Base-by-base conservation (phyloP, 2,113 vertebrate genomes). In the Machaerirhynchus nigripectus region DNA sequence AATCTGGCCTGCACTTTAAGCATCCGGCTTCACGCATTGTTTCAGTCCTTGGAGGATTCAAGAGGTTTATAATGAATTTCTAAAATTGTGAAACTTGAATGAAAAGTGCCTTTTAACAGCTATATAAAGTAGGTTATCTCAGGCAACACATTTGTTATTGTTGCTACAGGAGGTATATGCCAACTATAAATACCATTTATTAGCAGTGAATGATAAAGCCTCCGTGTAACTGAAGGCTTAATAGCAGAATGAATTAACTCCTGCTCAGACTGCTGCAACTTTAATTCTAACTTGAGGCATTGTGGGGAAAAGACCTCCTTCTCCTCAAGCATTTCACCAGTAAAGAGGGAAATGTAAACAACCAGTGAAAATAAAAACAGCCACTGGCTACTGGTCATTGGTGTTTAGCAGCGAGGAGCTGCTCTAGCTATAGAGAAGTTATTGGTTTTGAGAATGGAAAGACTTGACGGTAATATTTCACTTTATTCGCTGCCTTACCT, bases 221-320 rank as follows among this genome's bases (percentile, higher is more conserved):
- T 92, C 57, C n/a, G 92, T 90, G 87, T 97, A 95, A 97, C 92
- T 96, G 84, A 95, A 94, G 95, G 91, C 95, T 97, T 94, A 86
- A 95, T 76, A 95, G 73, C 76, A 95, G 95, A 97, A 95, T 96
- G 83, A 98, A 98, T 97, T 97, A 97, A 95, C 94, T 97, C 92
- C 95, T 94, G 85, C 85, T 93, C 93, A 73, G 82, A 64, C 57
- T 86, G 94, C 87, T 97, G 81, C 93, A 96, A 96, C 93, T 90
- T 93, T 94, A 97, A 96, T 97, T 97, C 87, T 96, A 82, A 87
- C 96, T 97, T 30, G 70, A 97, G 96, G 95, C 90, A 17, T 40
- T 75, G 86, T 30, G 46, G 63, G 81, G 50, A 11, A 75, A 76
- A 96, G 86, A 5, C 6, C 79, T 81, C 30, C 2, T 4, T 17